phyloP scores from a whole-genome alignment of 2,888 invertebrate genomes.

The Abrostola tripartita region DNA sequence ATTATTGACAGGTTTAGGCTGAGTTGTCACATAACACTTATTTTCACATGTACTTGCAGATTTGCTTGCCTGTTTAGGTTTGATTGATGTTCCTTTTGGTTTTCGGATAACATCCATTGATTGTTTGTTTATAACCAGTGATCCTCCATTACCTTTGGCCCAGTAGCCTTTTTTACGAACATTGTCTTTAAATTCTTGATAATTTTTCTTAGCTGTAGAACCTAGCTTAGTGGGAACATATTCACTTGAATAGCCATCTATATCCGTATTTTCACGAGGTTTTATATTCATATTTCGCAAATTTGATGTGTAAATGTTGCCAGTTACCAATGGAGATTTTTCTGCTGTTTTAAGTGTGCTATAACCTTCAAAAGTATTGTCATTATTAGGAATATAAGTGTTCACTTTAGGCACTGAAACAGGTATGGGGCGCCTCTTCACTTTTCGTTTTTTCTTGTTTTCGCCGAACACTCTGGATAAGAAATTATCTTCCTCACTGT shows the following conservation, averaged over 20 bases:
- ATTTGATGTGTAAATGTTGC: conserved; percentile 80
- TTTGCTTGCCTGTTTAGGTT: conserved; percentile 26
- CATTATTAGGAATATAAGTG: conserved; percentile 59
- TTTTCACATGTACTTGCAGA: conserved; percentile 12
- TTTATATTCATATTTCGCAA: conserved; percentile 77
- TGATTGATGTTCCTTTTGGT: conserved; percentile 22
- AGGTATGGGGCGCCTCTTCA: conserved; percentile 63
- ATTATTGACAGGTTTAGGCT: conserved; percentile 20
- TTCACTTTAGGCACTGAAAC: conserved; percentile 53
- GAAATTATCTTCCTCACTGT: conserved; percentile 82
- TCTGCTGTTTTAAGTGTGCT: conserved; percentile 72
- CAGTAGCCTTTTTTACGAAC: conserved; percentile 81
- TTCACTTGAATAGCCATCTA: conserved; percentile 79
- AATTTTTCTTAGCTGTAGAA: conserved; percentile 80
- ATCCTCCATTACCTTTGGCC: conserved; percentile 81
- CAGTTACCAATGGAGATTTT: conserved; percentile 76
- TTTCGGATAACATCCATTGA: conserved; percentile 46
- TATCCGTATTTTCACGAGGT: conserved; percentile 64
- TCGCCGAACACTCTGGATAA: conserved; percentile 79
- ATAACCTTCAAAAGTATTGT: conserved; percentile 72
- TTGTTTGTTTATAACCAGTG: conserved; percentile 61
- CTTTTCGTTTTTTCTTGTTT: conserved; percentile 72
- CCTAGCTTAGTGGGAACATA: conserved; percentile 84
- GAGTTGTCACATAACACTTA: conserved; percentile 14
- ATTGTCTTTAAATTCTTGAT: conserved; percentile 84